Conservation (phyloP, 1,140 invertebrate genomes). For the Copidosoma floridanum region DNA sequence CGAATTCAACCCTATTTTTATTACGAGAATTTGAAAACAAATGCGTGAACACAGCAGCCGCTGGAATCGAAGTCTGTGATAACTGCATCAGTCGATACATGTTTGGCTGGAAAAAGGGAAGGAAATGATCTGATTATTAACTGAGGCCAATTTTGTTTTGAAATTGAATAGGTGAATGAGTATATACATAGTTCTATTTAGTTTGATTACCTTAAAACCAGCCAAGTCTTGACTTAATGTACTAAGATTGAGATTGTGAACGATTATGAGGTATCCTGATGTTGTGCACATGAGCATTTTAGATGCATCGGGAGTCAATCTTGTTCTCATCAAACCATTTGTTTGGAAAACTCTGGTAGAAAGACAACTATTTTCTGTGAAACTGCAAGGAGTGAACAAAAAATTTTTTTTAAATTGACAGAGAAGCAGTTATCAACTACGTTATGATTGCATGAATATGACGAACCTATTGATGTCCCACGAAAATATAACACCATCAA, state of each 20-base stretch:
- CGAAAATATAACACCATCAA: constrained; percentile 90
- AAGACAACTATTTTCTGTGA: constrained; percentile 72
- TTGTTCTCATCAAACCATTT: constrained; percentile 84
- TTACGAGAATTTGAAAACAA: constrained; percentile 73
- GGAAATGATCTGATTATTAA: neutral
- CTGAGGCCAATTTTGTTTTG: neutral
- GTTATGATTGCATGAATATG: too few relatives aligned
- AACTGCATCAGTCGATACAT: constrained; percentile 87
- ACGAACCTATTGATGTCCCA: constrained; percentile 89
- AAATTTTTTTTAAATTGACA: neutral
- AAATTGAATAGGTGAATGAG: neutral
- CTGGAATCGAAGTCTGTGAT: constrained; percentile 75
- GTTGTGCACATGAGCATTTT: constrained; percentile 91
- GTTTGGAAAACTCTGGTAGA: constrained; percentile 82
- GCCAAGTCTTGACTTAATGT: constrained; percentile 77
- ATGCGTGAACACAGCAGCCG: constrained; percentile 75
- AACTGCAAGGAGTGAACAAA: constrained; percentile 47
- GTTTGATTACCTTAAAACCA: constrained; percentile 72
- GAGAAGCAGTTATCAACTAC: too few relatives aligned
- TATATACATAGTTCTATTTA: too few relatives aligned
- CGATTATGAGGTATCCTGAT: constrained; percentile 83
- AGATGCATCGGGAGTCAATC: constrained; percentile 77
- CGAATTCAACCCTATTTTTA: constrained; percentile 83
- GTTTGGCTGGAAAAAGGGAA: constrained; percentile 71
- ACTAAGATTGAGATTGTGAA: constrained; percentile 83